These are phyloP conservation scores for Agonopterix subpropinquella DNA, from an alignment of 2,888 invertebrate genomes.

Conservation along the genomic window DNA sequence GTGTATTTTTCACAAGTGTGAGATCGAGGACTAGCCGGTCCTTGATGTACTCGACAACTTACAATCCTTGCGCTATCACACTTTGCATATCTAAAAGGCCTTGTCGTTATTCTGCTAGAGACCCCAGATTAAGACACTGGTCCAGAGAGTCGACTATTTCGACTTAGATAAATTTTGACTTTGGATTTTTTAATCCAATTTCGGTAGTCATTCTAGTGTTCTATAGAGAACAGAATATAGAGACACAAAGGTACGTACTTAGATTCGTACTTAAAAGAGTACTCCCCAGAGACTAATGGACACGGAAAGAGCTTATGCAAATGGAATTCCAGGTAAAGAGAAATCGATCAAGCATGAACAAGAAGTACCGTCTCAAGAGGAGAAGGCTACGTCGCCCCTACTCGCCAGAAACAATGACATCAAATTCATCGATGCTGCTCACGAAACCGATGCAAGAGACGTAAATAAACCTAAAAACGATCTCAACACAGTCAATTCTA, in stretches of 20 bases:
- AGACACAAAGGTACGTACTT: conserved; percentile 38
- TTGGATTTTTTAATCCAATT: conserved; percentile 48
- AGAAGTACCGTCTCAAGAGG: conserved; percentile 67
- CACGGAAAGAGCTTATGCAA: conserved; percentile 54
- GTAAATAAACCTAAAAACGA: conserved; percentile 41
- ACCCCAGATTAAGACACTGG: conserved; percentile 78
- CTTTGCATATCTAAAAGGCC: conserved; percentile 65
- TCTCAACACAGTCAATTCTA: conserved; percentile 56
- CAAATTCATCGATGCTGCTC: conserved; percentile 51
- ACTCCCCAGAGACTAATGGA: conserved; percentile 58
- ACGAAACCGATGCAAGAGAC: conserved; percentile 36
- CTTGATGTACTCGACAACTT: conserved; percentile 72
- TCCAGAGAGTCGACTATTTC: conserved; percentile 60
- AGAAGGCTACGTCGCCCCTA: conserved; percentile 65
- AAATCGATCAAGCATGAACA: conserved; percentile 51
- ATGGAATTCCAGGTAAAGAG: conserved; percentile 68
- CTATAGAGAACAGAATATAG: conserved; percentile 39
- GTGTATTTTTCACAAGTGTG: conserved; percentile 61
- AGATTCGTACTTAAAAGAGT: conserved; percentile 42
- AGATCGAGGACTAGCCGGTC: conserved; percentile 73
- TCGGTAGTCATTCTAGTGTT: conserved; percentile 41
- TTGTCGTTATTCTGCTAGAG: conserved; percentile 72
- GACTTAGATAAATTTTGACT: conserved; percentile 41
- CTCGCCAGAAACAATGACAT: conserved; percentile 47
- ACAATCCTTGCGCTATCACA: conserved; percentile 67